Percentiles rank a stretch among this genome's conserved stretches.
Conservation (phyloP, 2,888 invertebrate genomes). For the Troglohyphantes excavatus region DNA sequence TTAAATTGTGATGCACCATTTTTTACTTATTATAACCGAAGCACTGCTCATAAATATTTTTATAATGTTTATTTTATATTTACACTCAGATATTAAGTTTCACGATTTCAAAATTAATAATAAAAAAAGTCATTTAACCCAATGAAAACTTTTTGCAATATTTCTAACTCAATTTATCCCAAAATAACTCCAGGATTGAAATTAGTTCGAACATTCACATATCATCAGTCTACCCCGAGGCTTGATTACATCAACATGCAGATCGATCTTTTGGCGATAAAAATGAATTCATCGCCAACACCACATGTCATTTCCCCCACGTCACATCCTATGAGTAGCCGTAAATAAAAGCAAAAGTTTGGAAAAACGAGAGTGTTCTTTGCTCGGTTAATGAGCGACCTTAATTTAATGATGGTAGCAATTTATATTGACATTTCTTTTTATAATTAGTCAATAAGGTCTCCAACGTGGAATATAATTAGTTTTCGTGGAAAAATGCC, state of each 20-base stretch:
- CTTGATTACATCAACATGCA: background rate
- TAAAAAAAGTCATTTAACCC: no score
- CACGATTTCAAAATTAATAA: no score
- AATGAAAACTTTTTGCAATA: background rate
- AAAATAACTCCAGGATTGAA: slow-evolving; percentile 11
- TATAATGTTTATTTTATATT: no score
- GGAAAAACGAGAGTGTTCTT: background rate
- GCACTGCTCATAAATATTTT: no score
- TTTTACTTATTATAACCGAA: no score
- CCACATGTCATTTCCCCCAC: no score
- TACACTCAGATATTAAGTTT: no score
- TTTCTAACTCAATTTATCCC: slow-evolving; percentile 22
- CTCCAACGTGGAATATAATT: background rate
- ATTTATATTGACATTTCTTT: slow-evolving; percentile 10
- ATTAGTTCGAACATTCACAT: slow-evolving; percentile 25
- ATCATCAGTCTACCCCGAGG: slow-evolving; percentile 13
- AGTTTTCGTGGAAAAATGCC: background rate
- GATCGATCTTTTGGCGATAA: background rate
- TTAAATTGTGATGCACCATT: no score
- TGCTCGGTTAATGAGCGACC: slow-evolving; percentile 34
- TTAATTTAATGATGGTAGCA: slow-evolving; percentile 36
- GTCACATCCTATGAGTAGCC: no score
- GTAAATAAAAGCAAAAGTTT: background rate
- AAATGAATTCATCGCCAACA: no score
- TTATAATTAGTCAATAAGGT: background rate